Evolutionary conservation across 2,797 vertebrate genomes (phyloP).

Genomic region (Sebastes nivosus): DNA sequence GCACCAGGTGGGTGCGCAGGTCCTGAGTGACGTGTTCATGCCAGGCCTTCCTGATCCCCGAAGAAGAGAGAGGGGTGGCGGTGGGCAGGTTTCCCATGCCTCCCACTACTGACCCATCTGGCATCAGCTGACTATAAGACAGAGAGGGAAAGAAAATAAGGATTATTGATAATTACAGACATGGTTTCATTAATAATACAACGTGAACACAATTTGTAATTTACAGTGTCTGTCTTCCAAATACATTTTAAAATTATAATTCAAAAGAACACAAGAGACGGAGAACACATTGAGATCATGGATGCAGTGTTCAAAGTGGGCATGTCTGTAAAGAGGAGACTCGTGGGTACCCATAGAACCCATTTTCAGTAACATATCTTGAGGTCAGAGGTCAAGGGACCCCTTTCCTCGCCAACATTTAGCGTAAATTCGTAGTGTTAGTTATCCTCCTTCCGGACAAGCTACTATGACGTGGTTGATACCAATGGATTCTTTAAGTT

Average conservation of each 20-base stretch:
- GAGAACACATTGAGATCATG: background rate
- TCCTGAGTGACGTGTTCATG: constrained; percentile 99
- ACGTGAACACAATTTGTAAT: background rate
- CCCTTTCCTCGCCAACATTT: no score
- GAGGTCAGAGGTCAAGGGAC: no score
- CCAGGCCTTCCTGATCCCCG: constrained; percentile 94
- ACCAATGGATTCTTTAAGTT: no score
- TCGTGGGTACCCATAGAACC: no score
- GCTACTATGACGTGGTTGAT: no score
- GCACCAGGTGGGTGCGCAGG: constrained; percentile 97
- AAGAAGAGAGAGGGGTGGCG: constrained; percentile 91
- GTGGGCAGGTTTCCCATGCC: constrained; percentile 91
- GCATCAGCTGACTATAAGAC: constrained; percentile 88
- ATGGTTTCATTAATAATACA: background rate
- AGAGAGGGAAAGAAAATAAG: background rate
- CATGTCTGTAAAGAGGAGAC: no score
- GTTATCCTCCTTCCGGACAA: rapidly evolving
- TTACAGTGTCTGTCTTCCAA: background rate
- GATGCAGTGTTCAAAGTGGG: background rate
- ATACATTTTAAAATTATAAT: background rate
- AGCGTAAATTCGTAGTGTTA: no score
- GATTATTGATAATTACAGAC: background rate
- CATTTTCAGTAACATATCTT: no score
- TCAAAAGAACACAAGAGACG: background rate
- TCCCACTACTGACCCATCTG: constrained; percentile 87